A percentile compares a stretch with the other conserved stretches of the same genome.
Evolutionary conservation across 2,113 vertebrate species (phyloP).

Genomic region (Nerophis lumbriciformis): DNA sequence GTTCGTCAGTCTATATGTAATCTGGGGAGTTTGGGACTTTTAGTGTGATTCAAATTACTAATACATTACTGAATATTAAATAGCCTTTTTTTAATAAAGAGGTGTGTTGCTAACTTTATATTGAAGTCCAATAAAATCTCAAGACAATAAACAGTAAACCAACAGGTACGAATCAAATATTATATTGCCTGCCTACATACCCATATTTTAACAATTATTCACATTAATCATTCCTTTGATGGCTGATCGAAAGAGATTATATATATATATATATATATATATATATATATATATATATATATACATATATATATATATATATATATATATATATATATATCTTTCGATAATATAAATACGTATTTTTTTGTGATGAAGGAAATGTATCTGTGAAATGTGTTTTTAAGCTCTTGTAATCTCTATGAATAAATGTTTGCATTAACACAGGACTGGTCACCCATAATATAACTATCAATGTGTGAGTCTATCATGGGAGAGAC

Average conservation of each 20-base stretch:
- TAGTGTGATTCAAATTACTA: slow-evolving; percentile 51
- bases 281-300: no score
- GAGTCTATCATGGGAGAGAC: slow-evolving; percentile 34
- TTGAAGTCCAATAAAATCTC: slow-evolving; percentile 58
- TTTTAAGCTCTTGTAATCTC: neutral
- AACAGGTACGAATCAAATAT: slow-evolving; percentile 48
- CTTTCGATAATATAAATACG: neutral
- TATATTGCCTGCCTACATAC: slow-evolving; percentile 18
- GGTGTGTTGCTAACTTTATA: slow-evolving; percentile 53
- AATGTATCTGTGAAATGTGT: slow-evolving; percentile 13
- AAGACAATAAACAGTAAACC: slow-evolving; percentile 40
- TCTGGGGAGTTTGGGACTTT: slow-evolving; percentile 35
- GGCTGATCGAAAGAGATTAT: slow-evolving; percentile 14
- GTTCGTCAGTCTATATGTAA: neutral
- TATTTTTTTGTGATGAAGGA: neutral
- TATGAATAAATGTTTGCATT: slow-evolving; percentile 3
- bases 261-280: slow-evolving; percentile 11
- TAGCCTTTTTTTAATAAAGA: slow-evolving; percentile 66
- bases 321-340: no score
- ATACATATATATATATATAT: no score
- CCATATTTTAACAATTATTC: slow-evolving; percentile 31
- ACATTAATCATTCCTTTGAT: slow-evolving; percentile 32
- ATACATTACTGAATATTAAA: slow-evolving; percentile 54
- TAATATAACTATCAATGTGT: slow-evolving; percentile 25
- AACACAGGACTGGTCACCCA: slow-evolving; percentile 31